Percentiles rank a stretch among this genome's conserved stretches.
phyloP scores from a whole-genome alignment of 2,888 invertebrate genomes.

The Onchidella celtica region DNA sequence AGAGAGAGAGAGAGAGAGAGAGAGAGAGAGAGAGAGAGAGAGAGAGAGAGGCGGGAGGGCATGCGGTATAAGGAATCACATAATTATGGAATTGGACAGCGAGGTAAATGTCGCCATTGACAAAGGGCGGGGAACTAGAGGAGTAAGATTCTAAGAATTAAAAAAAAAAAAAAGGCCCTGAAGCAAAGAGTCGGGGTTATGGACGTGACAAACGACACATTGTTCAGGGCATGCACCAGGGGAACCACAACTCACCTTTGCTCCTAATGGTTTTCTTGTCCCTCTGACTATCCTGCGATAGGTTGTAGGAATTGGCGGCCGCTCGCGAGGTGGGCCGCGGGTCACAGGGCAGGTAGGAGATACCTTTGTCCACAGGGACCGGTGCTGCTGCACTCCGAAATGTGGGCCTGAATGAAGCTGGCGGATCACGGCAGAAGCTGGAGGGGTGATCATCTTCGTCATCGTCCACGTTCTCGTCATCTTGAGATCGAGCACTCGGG shows the following conservation, averaged over 20 bases:
- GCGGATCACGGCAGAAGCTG: neutral
- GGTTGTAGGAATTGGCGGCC: neutral
- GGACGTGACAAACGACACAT: too few relatives aligned
- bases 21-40: neutral
- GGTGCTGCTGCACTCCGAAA: neutral
- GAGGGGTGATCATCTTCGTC: neutral
- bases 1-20: neutral
- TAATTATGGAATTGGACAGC: neutral
- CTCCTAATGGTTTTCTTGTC: slow-evolving; percentile 10
- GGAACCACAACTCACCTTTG: neutral
- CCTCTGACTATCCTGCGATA: neutral
- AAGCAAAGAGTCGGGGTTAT: too few relatives aligned
- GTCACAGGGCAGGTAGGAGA: neutral
- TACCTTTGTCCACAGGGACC: neutral
- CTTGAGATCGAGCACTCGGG: neutral
- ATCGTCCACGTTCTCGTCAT: slow-evolving; percentile 12
- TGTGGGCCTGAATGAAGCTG: neutral
- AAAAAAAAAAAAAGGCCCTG: too few relatives aligned
- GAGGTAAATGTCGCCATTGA: neutral
- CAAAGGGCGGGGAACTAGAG: neutral
- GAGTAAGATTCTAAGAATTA: too few relatives aligned
- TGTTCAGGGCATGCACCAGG: too few relatives aligned
- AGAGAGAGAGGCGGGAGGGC: neutral
- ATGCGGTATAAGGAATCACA: neutral
- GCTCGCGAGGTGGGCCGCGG: neutral